These are phyloP conservation scores for Uria lomvia DNA, from an alignment of 2,113 vertebrate genomes.

Conservation along the genomic window DNA sequence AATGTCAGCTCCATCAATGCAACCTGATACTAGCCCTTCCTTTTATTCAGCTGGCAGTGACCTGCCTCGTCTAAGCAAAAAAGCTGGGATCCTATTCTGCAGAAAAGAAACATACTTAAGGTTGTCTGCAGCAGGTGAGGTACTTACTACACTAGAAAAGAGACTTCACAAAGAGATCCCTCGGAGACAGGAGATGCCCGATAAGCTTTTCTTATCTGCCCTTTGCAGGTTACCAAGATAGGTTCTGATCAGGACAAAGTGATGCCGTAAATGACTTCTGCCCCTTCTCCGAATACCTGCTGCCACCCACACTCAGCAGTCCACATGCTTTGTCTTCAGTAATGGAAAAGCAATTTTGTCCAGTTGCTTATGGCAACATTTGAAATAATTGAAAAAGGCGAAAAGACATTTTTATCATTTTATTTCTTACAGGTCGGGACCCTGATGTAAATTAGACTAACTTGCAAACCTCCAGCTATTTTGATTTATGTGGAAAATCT, in stretches of 20 bases:
- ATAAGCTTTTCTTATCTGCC: neutral
- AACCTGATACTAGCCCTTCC: neutral
- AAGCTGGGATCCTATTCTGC: neutral
- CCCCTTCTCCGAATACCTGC: neutral
- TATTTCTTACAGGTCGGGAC: neutral
- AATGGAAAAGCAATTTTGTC: neutral
- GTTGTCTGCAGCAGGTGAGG: neutral
- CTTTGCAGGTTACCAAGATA: neutral
- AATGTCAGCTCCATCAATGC: neutral
- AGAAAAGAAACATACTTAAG: neutral
- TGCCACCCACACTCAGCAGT: neutral
- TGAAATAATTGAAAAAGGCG: neutral
- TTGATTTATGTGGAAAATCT: conserved; percentile 30
- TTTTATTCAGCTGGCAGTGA: neutral
- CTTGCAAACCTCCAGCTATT: conserved; percentile 1
- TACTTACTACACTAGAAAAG: neutral
- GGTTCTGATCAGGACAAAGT: neutral
- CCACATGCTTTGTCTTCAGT: neutral
- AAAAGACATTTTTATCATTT: conserved; percentile 8
- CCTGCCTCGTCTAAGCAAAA: neutral
- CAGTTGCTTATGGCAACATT: neutral
- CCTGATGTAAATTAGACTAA: neutral
- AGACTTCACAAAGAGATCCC: neutral
- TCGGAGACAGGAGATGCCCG: neutral
- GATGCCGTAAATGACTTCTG: neutral